Percentiles rank a stretch among this genome's conserved stretches.
phyloP scores from a whole-genome alignment of 2,113 vertebrate genomes.

The Muntiacus muntjak region DNA sequence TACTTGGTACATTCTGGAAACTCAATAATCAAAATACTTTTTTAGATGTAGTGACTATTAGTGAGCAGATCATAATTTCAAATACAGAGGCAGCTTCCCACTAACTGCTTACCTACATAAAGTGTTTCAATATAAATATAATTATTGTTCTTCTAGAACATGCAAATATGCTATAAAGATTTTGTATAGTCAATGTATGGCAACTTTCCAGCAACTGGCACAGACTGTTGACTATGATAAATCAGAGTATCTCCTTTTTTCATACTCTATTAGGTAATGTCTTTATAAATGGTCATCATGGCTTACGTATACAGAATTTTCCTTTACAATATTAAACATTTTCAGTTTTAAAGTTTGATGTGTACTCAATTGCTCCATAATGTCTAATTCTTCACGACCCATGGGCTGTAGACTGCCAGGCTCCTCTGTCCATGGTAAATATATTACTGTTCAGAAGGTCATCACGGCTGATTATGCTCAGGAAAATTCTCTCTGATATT shows the following conservation, averaged over 20 bases:
- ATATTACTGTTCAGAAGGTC: neutral
- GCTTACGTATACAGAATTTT: neutral
- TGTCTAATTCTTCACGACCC: neutral
- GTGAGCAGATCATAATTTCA: neutral
- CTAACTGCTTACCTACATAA: neutral
- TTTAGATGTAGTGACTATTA: neutral
- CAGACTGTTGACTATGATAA: neutral
- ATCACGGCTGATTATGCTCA: neutral
- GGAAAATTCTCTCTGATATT: conserved; percentile 12
- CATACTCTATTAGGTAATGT: neutral
- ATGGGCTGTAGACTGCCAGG: neutral
- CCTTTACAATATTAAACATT: neutral
- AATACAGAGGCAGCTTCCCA: neutral
- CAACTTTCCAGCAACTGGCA: neutral
- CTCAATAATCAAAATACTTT: neutral
- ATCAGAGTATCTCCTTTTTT: neutral
- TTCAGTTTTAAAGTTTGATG: neutral
- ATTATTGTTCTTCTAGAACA: neutral
- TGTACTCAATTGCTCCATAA: neutral
- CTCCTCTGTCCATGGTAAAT: neutral
- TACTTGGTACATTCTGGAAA: neutral
- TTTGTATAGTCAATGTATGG: neutral
- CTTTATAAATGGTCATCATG: neutral
- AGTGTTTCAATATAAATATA: neutral
- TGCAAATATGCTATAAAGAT: neutral